Conservation (phyloP, 2,888 invertebrate species). For the Siphonodentalium dalli region DNA sequence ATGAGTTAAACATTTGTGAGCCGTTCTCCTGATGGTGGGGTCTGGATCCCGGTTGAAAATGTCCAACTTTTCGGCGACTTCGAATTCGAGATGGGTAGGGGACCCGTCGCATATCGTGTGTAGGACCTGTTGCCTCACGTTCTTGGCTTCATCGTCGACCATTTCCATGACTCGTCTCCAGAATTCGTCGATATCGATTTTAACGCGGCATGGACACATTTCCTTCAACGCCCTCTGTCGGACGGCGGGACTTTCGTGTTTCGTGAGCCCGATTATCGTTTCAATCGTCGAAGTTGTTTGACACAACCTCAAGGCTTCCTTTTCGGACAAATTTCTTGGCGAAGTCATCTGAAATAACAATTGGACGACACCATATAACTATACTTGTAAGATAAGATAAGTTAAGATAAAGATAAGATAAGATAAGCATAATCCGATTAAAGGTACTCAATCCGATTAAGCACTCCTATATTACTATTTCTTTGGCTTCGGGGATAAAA, state of each 20-base stretch:
- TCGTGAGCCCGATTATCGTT: constrained; percentile 52
- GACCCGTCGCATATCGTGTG: constrained; percentile 63
- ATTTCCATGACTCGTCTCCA: constrained; percentile 60
- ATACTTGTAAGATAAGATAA: no score
- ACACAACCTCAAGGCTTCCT: constrained; percentile 50
- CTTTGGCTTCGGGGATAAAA: no score
- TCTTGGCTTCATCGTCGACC: constrained; percentile 48
- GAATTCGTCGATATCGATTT: constrained; percentile 55
- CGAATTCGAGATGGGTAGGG: constrained; percentile 55
- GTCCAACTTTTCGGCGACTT: constrained; percentile 55
- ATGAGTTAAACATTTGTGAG: constrained; percentile 53
- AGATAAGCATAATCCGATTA: no score
- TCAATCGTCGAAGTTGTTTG: constrained; percentile 56
- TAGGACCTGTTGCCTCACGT: constrained; percentile 56
- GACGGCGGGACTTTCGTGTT: constrained; percentile 52
- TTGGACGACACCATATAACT: no score
- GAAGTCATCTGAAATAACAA: no score
- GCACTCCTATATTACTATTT: no score
- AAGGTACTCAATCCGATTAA: no score
- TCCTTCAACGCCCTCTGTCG: constrained; percentile 58
- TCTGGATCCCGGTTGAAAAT: constrained; percentile 56
- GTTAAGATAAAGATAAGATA: no score
- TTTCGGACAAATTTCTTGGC: constrained; percentile 18
- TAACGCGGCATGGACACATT: constrained; percentile 63
- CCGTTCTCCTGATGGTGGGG: constrained; percentile 52